Conservation (phyloP, 2,888 invertebrate genomes). For the Villa cingulata region DNA sequence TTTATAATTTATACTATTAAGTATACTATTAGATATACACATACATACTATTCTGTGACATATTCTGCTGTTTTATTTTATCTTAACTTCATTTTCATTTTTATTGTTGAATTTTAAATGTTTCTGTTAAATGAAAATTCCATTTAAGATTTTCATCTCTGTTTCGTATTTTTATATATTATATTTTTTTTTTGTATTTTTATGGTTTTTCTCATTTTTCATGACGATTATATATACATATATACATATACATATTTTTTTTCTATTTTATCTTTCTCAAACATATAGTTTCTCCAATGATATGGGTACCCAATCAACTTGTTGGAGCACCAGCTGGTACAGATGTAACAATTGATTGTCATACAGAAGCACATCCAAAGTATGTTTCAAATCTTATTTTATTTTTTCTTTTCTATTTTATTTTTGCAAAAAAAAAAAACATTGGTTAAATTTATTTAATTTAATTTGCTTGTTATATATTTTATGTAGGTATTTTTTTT, state of each 20-base stretch:
- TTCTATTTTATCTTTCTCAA: constrained; percentile 13
- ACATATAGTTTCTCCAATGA: constrained; percentile 74
- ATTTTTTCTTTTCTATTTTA: not conserved
- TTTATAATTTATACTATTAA: no score
- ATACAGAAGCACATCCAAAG: constrained; percentile 78
- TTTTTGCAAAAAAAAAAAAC: not conserved
- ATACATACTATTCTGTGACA: no score
- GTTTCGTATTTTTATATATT: no score
- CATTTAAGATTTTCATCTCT: no score
- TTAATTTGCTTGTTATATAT: no score
- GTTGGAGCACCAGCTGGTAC: constrained; percentile 83
- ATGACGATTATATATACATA: constrained; percentile 1
- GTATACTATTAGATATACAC: no score
- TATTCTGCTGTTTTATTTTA: no score
- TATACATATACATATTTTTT: constrained; percentile 1
- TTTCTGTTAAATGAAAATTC: no score
- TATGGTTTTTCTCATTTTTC: not conserved
- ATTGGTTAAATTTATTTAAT: no score
- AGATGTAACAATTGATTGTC: constrained; percentile 84
- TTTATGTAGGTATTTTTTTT: not conserved
- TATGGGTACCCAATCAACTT: constrained; percentile 87
- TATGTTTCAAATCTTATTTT: constrained; percentile 20
- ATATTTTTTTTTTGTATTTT: not conserved
- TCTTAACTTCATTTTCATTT: no score
- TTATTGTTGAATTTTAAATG: no score